Percentiles rank a stretch among this genome's conserved stretches.
These are phyloP conservation scores for Sardina pilchardus DNA, from an alignment of 2,113 vertebrate species.

Conservation along the genomic window DNA sequence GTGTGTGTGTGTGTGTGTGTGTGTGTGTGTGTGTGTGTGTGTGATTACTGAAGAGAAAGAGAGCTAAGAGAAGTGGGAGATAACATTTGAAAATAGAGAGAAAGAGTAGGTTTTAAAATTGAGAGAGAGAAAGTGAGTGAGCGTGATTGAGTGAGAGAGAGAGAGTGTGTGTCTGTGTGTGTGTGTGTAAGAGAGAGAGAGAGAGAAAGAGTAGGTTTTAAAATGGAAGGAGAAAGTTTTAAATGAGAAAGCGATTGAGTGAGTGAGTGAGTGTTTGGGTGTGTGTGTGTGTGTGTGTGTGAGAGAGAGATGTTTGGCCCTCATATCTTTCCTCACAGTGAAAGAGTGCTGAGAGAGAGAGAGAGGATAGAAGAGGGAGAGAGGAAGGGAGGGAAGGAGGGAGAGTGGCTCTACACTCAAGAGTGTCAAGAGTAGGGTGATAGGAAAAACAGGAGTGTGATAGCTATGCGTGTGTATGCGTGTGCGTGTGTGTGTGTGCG, in stretches of 20 bases:
- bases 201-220: too few relatives aligned
- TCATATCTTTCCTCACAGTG: not conserved
- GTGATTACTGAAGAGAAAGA: not conserved
- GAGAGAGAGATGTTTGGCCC: not conserved
- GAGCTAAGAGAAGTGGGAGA: too few relatives aligned
- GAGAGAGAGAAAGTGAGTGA: too few relatives aligned
- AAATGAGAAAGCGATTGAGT: not conserved
- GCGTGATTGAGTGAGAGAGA: too few relatives aligned
- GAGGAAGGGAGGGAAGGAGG: not conserved
- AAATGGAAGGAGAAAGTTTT: too few relatives aligned
- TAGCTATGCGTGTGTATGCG: not conserved
- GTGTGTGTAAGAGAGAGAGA: too few relatives aligned
- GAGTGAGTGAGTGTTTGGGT: not conserved
- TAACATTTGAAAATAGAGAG: too few relatives aligned
- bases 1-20: slow-evolving; percentile 11
- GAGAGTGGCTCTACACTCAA: not conserved
- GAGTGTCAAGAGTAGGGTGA: not conserved
- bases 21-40: slow-evolving; percentile 13
- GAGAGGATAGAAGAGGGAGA: not conserved
- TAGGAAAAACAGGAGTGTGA: slow-evolving; percentile 1
- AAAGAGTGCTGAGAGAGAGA: not conserved
- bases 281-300: not conserved
- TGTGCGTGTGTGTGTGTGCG: not conserved
- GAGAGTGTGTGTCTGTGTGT: too few relatives aligned
- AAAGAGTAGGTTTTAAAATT: too few relatives aligned